phyloP scores from a whole-genome alignment of 2,113 vertebrate genomes.

The Lates calcarifer region DNA sequence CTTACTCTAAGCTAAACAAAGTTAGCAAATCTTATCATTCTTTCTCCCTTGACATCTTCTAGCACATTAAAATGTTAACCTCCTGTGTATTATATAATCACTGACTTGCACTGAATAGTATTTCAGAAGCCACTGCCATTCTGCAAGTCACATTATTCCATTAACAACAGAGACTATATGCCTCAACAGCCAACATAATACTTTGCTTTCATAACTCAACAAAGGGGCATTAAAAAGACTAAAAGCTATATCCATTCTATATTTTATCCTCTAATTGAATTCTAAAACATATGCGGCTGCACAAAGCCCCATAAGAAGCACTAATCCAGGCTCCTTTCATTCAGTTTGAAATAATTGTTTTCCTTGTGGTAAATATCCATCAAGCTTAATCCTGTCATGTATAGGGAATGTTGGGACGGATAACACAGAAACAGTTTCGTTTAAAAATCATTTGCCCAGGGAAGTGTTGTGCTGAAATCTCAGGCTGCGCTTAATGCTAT shows the following conservation, averaged over 20 bases:
- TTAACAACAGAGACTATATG: no score
- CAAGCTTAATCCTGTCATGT: slow-evolving; percentile 29
- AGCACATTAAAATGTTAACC: neutral
- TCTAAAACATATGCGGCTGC: slow-evolving; percentile 30
- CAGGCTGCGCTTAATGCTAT: slow-evolving; percentile 7
- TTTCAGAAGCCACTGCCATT: no score
- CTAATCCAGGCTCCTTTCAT: slow-evolving; percentile 43
- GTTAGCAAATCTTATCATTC: neutral
- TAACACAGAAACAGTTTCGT: slow-evolving; percentile 11
- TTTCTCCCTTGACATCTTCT: neutral
- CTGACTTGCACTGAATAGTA: no score
- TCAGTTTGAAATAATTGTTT: slow-evolving; percentile 27
- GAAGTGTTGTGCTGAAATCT: neutral
- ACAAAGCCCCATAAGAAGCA: slow-evolving; percentile 31
- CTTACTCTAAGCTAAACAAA: neutral
- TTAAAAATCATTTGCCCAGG: slow-evolving; percentile 17
- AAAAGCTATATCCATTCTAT: slow-evolving; percentile 29
- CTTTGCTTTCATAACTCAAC: no score
- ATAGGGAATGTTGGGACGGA: neutral
- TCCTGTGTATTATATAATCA: slow-evolving; percentile 7
- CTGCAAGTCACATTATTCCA: no score
- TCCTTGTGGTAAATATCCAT: slow-evolving; percentile 32
- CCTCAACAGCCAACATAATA: no score
- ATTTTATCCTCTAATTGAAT: slow-evolving; percentile 46
- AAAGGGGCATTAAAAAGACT: slow-evolving; percentile 23